Evolutionary conservation across 2,888 invertebrate species (phyloP).

Genomic region (Pollenia labialis): DNA sequence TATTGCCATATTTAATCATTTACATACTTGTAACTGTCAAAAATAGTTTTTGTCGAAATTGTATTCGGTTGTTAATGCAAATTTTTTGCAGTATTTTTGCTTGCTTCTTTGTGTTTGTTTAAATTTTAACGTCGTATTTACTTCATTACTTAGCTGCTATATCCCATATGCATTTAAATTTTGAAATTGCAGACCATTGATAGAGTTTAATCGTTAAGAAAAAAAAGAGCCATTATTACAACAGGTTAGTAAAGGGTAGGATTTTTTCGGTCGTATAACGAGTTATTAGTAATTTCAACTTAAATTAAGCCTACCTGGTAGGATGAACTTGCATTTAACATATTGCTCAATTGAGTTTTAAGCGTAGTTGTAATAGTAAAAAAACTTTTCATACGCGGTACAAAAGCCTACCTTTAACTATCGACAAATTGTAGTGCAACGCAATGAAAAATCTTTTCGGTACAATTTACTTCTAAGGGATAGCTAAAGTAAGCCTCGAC

Average conservation of each 20-base stretch:
- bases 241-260: no score
- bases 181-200: slow-evolving; percentile 10
- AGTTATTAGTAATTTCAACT: background rate
- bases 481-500: no score
- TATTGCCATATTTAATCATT: slow-evolving; percentile 24
- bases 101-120: background rate
- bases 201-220: background rate
- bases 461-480: no score
- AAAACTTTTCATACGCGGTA: no score
- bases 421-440: no score
- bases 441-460: no score
- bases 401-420: no score
- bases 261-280: no score
- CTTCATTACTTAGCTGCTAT: slow-evolving; percentile 40
- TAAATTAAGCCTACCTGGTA: background rate
- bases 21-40: slow-evolving; percentile 59
- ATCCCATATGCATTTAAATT: slow-evolving; percentile 14
- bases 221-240: background rate
- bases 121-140: slow-evolving; percentile 33
- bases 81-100: background rate
- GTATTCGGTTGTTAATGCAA: slow-evolving; percentile 36
- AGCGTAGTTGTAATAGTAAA: no score
- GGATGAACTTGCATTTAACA: no score
- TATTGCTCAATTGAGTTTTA: no score
- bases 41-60: slow-evolving; percentile 39